A percentile compares a stretch with the other conserved stretches of the same genome.
phyloP scores from a whole-genome alignment of 2,113 vertebrate genomes.

The Thunnus maccoyii region DNA sequence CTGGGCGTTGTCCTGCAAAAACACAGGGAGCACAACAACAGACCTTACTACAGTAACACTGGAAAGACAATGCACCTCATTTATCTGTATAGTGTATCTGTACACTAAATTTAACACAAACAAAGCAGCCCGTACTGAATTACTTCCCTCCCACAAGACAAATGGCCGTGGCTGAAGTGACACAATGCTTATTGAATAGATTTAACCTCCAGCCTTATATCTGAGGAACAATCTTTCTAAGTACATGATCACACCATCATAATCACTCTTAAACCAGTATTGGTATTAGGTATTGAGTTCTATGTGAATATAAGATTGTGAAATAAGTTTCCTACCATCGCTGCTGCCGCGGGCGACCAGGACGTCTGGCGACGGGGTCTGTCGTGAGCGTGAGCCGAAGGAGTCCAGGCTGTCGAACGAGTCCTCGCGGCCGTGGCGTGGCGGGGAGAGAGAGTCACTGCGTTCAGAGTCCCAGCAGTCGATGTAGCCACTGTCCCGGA shows the following conservation, averaged over 20 bases:
- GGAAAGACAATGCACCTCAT: conserved; percentile 51
- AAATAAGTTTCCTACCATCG: conserved; percentile 87
- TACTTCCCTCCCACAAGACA: conserved; percentile 19
- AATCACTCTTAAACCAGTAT: not conserved
- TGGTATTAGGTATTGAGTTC: not conserved
- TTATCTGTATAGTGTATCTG: conserved; percentile 55
- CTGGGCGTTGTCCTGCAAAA: conserved; percentile 49
- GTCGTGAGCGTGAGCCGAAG: conserved; percentile 95
- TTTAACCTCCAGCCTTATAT: conserved; percentile 11
- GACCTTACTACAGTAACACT: conserved; percentile 20
- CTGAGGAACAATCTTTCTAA: not conserved
- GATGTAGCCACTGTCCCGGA: conserved; percentile 97
- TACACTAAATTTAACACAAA: conserved; percentile 3
- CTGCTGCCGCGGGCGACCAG: conserved; percentile 93
- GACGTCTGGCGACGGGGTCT: conserved; percentile 97
- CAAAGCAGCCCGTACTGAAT: conserved; percentile 23
- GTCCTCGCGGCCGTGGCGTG: conserved; percentile 94
- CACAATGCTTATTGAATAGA: conserved; percentile 13
- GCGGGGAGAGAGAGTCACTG: conserved; percentile 95
- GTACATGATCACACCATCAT: too few species aligned
- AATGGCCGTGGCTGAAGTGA: not conserved
- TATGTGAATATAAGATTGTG: not conserved
- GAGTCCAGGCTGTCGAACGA: conserved; percentile 99
- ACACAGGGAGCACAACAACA: conserved; percentile 45
- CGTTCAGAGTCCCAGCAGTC: conserved; percentile 99